Conservation (phyloP, 2,113 vertebrate genomes). For the Ictalurus punctatus region DNA sequence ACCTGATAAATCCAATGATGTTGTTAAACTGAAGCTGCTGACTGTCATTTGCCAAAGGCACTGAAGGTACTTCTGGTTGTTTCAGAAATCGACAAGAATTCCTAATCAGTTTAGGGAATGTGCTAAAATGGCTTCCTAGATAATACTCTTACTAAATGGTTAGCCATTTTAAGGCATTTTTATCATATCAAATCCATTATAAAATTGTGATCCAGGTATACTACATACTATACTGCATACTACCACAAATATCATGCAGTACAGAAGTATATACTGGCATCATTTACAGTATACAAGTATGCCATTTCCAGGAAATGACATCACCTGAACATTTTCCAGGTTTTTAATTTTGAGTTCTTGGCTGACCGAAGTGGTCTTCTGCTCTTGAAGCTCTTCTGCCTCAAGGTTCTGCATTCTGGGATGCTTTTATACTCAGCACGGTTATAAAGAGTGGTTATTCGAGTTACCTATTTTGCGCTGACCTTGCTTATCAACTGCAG, state of each 20-base stretch:
- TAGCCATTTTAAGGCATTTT: background rate
- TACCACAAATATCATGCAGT: background rate
- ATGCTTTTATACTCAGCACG: background rate
- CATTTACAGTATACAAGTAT: background rate
- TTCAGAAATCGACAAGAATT: background rate
- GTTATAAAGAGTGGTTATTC: background rate
- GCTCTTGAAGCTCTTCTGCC: background rate
- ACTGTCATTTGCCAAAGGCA: constrained; percentile 3
- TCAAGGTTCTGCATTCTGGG: background rate
- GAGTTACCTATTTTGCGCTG: background rate
- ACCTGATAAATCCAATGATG: background rate
- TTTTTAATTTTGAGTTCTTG: background rate
- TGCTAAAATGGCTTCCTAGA: background rate
- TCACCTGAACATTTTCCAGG: background rate
- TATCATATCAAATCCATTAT: background rate
- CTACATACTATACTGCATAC: background rate
- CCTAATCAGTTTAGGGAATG: background rate
- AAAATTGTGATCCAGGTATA: background rate
- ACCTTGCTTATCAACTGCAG: background rate
- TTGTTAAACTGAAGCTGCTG: constrained; percentile 3
- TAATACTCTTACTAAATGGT: background rate
- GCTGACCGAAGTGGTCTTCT: background rate
- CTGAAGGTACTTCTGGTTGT: background rate
- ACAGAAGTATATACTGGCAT: background rate
- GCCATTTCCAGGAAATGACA: background rate